Evolutionary conservation across 2,113 vertebrate species (phyloP).

Genomic region (Thinocorus orbignyianus): DNA sequence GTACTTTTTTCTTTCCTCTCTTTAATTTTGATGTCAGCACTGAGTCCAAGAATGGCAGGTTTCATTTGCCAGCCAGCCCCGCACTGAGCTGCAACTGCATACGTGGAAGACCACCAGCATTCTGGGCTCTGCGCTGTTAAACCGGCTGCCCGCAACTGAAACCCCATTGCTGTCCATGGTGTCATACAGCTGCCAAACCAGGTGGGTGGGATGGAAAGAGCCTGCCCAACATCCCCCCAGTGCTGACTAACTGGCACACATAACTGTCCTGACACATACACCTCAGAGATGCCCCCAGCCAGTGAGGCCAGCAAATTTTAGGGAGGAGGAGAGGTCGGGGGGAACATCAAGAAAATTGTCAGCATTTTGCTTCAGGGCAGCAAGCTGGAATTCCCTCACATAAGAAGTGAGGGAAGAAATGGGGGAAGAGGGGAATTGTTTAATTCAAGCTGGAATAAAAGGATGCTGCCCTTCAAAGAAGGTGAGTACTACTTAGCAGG

Average conservation of each 20-base stretch:
- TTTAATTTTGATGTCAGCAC: neutral
- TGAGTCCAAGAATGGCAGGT: neutral
- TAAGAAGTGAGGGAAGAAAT: neutral
- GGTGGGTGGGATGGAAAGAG: accelerated
- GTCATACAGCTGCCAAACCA: neutral
- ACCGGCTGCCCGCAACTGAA: neutral
- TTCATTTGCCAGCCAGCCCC: neutral
- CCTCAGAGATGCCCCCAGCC: neutral
- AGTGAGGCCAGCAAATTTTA: neutral
- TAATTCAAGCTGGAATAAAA: neutral
- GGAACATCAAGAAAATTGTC: neutral
- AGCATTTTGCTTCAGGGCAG: neutral
- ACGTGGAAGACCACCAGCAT: neutral
- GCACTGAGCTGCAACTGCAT: neutral
- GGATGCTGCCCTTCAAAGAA: neutral
- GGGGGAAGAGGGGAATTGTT: neutral
- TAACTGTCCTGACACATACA: neutral
- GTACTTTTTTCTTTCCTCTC: neutral
- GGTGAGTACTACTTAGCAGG: neutral
- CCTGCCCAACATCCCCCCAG: neutral
- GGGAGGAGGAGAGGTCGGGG: neutral
- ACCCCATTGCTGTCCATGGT: neutral
- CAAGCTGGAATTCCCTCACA: neutral
- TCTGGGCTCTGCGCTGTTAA: neutral
- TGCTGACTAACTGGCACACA: neutral